Evolutionary conservation across 1,140 invertebrate genomes (phyloP).

Genomic region (Drosophila bocki): DNA sequence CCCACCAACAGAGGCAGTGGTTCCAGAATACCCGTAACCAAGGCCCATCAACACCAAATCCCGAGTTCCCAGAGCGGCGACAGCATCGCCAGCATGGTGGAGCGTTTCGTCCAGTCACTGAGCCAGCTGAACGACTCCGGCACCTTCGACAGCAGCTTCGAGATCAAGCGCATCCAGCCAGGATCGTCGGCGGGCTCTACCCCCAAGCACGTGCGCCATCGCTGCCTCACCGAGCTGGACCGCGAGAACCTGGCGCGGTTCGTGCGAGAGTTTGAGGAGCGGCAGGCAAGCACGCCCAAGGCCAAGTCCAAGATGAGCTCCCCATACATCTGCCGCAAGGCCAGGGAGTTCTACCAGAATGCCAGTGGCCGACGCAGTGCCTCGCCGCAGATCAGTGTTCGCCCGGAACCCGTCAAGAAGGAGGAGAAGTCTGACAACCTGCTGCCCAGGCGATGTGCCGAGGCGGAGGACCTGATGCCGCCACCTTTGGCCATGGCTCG

Average conservation of each 20-base stretch:
- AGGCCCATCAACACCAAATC: not conserved
- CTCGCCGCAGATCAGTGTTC: conserved; percentile 55
- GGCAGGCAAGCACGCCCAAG: conserved; percentile 60
- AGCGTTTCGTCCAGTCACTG: conserved; percentile 76
- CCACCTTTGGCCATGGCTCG: conserved; percentile 68
- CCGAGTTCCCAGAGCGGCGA: conserved; percentile 22
- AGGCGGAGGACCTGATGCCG: conserved; percentile 71
- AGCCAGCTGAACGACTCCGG: conserved; percentile 79
- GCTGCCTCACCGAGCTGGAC: conserved; percentile 77
- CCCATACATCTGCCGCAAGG: conserved; percentile 69
- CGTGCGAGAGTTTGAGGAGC: conserved; percentile 75
- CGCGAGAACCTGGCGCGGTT: conserved; percentile 72
- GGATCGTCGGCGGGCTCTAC: conserved; percentile 22
- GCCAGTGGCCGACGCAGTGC: conserved; percentile 76
- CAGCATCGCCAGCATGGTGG: conserved; percentile 69
- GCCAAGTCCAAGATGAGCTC: conserved; percentile 59
- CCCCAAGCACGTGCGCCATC: conserved; percentile 45
- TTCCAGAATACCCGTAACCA: conserved; percentile 23
- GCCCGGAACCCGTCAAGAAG: conserved; percentile 24
- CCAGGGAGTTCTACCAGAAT: conserved; percentile 66
- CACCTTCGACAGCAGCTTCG: conserved; percentile 81
- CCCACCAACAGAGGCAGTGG: conserved; percentile 10
- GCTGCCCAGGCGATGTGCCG: conserved; percentile 50
- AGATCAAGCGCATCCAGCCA: conserved; percentile 73
- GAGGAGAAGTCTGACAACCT: conserved; percentile 1